Percentiles rank a stretch among this genome's conserved stretches.
phyloP scores from a whole-genome alignment of 1,140 invertebrate genomes.

The Bombus vancouverensis region DNA sequence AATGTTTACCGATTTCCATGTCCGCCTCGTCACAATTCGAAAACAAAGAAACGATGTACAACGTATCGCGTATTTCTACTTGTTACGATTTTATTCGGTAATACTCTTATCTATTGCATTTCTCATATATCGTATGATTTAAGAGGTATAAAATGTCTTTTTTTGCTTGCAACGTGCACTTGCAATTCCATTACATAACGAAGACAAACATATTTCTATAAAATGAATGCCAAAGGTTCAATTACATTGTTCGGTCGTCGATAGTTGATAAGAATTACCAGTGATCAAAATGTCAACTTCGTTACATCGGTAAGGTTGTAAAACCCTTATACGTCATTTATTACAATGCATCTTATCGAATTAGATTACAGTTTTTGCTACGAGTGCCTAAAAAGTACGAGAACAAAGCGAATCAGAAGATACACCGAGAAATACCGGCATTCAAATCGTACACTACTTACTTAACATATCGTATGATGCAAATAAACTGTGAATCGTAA shows the following conservation, averaged over 20 bases:
- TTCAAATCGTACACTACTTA: background rate
- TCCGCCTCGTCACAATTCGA: background rate
- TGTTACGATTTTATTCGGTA: background rate
- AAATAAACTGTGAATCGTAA: conserved; percentile 12
- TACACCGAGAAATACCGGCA: background rate
- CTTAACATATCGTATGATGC: background rate
- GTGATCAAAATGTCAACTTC: conserved; percentile 14
- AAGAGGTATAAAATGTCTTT: too few relatives aligned
- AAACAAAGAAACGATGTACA: background rate
- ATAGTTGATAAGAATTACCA: background rate
- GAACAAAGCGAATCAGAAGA: background rate
- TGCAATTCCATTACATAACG: background rate
- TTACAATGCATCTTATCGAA: background rate
- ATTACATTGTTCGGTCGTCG: background rate
- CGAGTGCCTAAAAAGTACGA: too few relatives aligned
- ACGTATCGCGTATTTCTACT: background rate
- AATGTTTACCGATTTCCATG: background rate
- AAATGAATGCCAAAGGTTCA: background rate
- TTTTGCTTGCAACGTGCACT: background rate
- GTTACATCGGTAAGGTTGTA: conserved; percentile 31
- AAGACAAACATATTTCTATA: too few relatives aligned
- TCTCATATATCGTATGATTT: too few relatives aligned
- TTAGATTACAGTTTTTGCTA: background rate
- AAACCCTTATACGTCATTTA: conserved; percentile 15
- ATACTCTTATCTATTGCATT: background rate